Base-by-base conservation (phyloP, 2,797 vertebrate genomes). In the Anniella stebbinsi region DNA sequence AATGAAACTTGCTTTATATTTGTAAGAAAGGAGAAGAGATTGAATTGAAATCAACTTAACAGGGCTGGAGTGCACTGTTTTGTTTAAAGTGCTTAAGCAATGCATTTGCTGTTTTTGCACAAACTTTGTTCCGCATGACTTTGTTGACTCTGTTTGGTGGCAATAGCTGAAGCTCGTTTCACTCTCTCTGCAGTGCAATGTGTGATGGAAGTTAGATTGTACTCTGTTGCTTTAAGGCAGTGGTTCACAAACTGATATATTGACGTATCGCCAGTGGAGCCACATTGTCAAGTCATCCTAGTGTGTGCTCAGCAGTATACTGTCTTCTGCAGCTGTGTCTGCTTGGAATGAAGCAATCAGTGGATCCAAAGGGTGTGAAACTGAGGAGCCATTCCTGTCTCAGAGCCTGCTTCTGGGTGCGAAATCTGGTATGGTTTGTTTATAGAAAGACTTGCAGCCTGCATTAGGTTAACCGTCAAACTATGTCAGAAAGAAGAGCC, bases 241-340 rank as follows among this genome's bases (percentile, higher is more conserved):
- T 11, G 2, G 87, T 93, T 92, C 91, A 94, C 84, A 91, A n/a
- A 91, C 38, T 66, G 75, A 84, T 90, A 41, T 66, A 90, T 94
- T 87, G 28, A 93, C 94, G 90, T 92, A 84, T 87, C 88, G 93
- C 75, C 87, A 95, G 87, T 0, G 15, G 87, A 89, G 89, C 81
- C 93, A 94, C 86, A 92, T 77, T 28, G 18, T 86, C 89, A 0
- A 0, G 88, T 87, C 78, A 80, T 89, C 89, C 88, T 88, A 78
- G 83, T 92, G 78, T 87, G 90, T 38, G 28, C 66, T 87, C 84
- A 92, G 2, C 51, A 88, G 1, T 51, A 85, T 0, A 36, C 10
- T 13, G 5, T 0, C 45, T 0, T 0, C 51, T 0, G 1, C 89
- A 93, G 78, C 87, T 85, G 60, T 66, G 75, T 33, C 3, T 51